Conservation (phyloP, 2,888 invertebrate species). For the Muschampia plurimacula region DNA sequence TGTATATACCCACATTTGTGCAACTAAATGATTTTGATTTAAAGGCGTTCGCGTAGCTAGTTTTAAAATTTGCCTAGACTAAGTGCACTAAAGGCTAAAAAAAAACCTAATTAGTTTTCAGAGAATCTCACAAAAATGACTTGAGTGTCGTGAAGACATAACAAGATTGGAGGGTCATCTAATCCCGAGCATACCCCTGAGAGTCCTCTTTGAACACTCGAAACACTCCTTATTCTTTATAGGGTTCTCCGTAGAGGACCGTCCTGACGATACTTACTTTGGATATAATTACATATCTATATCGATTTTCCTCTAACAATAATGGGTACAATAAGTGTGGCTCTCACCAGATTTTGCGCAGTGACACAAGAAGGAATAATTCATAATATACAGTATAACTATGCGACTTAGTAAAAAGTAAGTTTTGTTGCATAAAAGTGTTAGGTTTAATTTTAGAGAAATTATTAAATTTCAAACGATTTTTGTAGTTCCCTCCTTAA, state of each 20-base stretch:
- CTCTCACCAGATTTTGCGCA: too few relatives aligned
- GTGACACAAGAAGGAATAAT: too few relatives aligned
- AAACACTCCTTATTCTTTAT: slow-evolving; percentile 1
- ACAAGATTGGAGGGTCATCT: slow-evolving; percentile 5
- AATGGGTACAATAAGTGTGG: background rate
- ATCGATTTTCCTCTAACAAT: slow-evolving; percentile 4
- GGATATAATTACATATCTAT: background rate
- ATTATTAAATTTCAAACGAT: too few relatives aligned
- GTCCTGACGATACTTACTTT: background rate
- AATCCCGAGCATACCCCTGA: background rate
- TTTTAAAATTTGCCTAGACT: background rate
- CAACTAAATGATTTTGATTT: too few relatives aligned
- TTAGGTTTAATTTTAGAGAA: too few relatives aligned
- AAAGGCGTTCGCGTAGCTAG: too few relatives aligned
- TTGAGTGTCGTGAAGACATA: slow-evolving; percentile 4
- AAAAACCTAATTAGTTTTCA: background rate
- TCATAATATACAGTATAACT: too few relatives aligned
- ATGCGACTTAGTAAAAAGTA: too few relatives aligned
- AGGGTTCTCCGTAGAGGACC: background rate
- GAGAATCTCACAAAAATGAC: background rate
- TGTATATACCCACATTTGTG: too few relatives aligned
- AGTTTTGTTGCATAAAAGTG: too few relatives aligned
- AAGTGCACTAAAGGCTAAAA: background rate
- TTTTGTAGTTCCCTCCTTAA: too few relatives aligned
- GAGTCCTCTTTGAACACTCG: background rate